Conservation (phyloP, 2,797 vertebrate species). For the Acanthurus leucopareius region DNA sequence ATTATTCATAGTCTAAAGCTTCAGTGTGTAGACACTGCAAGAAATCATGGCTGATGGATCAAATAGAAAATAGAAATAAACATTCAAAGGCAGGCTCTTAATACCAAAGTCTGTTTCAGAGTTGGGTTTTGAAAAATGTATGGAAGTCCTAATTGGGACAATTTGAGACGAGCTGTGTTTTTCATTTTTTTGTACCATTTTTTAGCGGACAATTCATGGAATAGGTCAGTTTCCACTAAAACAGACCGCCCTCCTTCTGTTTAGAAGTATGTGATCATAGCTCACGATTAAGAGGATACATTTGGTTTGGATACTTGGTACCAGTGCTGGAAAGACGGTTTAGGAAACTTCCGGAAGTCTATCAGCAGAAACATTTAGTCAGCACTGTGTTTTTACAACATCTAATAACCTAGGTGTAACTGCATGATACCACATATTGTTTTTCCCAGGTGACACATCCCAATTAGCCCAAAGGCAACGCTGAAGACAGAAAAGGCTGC, state of each 20-base stretch:
- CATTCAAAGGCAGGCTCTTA: background rate
- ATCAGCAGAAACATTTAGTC: background rate
- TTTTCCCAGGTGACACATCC: background rate
- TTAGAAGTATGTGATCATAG: slow-evolving; percentile 4
- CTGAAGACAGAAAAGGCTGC: background rate
- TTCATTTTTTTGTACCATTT: too few species aligned
- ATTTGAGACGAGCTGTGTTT: background rate
- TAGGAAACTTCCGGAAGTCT: background rate
- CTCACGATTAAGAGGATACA: slow-evolving; percentile 6
- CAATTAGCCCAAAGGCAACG: background rate
- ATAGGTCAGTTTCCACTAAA: background rate
- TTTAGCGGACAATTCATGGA: too few species aligned
- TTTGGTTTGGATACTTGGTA: background rate
- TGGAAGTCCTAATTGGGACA: background rate
- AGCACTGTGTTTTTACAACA: slow-evolving; percentile 10
- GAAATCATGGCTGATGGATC: background rate
- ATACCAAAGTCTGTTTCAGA: background rate
- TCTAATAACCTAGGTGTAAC: background rate
- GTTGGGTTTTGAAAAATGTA: background rate
- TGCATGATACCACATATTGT: slow-evolving; percentile 6
- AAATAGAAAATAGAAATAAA: background rate
- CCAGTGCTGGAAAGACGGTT: background rate
- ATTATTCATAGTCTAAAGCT: slow-evolving; percentile 5
- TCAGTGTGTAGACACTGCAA: background rate
- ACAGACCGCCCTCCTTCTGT: background rate